Conservation (phyloP, 30 jellyfish, hydroid and myxozoan species). For the Pelagia noctiluca region DNA sequence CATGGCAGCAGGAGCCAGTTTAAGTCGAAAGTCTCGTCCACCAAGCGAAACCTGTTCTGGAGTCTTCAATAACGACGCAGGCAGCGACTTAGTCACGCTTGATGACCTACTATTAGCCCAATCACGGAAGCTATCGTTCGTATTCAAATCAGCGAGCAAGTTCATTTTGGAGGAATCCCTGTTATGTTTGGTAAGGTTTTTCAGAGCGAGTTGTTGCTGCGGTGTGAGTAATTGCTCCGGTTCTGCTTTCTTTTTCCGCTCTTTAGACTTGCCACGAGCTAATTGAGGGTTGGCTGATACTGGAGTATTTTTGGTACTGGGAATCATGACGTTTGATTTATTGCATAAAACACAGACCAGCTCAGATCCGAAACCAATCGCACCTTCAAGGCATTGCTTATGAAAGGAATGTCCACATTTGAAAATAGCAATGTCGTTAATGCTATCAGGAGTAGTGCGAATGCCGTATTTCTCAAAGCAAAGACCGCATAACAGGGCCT, state of each 20-base stretch:
- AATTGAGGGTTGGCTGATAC: constrained; percentile 6
- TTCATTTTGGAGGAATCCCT: constrained; percentile 49
- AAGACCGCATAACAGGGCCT: constrained; percentile 56
- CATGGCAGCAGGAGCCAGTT: constrained; percentile 69
- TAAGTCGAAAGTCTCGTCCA: constrained; percentile 70
- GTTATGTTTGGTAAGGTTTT: constrained; percentile 52
- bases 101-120: constrained; percentile 25
- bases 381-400: constrained; percentile 89
- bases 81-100: background rate
- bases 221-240: constrained; percentile 21
- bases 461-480: constrained; percentile 73
- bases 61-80: constrained; percentile 20
- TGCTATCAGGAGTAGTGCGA: constrained; percentile 62
- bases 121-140: constrained; percentile 12
- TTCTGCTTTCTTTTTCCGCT: constrained; percentile 38
- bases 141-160: constrained; percentile 30
- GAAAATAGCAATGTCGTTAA: constrained; percentile 64
- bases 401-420: constrained; percentile 93
- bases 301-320: background rate
- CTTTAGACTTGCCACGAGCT: constrained; percentile 11
- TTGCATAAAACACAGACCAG: constrained; percentile 82
- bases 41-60: constrained; percentile 54
- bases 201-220: constrained; percentile 72
- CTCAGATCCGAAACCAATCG: constrained; percentile 91
- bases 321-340: constrained; percentile 57